These are phyloP conservation scores for Pangasianodon gigas DNA, from an alignment of 2,113 vertebrate genomes.

Conservation along the genomic window DNA sequence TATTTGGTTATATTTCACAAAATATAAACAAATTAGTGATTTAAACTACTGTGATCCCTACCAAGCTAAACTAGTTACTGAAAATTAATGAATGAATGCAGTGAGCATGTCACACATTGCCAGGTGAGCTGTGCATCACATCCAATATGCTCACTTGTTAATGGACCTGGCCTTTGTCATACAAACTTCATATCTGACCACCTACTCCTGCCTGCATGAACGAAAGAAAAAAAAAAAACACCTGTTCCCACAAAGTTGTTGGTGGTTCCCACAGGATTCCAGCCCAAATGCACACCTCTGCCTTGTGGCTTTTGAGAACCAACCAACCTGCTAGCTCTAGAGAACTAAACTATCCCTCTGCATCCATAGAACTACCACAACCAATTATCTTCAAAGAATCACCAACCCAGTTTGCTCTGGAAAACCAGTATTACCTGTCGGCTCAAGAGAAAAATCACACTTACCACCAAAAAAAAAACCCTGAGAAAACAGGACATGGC, in stretches of 20 bases:
- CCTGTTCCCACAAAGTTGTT: not conserved
- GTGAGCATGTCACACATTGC: not conserved
- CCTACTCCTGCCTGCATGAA: not conserved
- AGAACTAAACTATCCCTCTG: not conserved
- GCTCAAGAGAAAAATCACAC: not conserved
- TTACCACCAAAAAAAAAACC: not conserved
- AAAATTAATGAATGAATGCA: not conserved
- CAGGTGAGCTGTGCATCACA: not conserved
- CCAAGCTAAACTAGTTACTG: not conserved
- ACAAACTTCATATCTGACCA: not conserved
- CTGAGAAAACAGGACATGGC: not conserved
- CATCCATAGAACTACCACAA: not conserved
- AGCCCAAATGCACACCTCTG: not conserved
- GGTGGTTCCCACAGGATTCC: not conserved
- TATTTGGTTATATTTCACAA: not conserved
- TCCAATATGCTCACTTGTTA: not conserved
- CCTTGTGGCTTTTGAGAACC: not conserved
- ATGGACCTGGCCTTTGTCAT: not conserved
- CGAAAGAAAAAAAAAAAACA: not conserved
- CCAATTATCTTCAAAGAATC: not conserved
- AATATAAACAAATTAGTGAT: not conserved
- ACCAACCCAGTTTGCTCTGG: not conserved
- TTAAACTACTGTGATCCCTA: not conserved
- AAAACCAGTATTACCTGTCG: not conserved
- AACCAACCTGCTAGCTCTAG: not conserved